Evolutionary conservation across 1,140 invertebrate species (phyloP).

Genomic region (Euwallacea similis): DNA sequence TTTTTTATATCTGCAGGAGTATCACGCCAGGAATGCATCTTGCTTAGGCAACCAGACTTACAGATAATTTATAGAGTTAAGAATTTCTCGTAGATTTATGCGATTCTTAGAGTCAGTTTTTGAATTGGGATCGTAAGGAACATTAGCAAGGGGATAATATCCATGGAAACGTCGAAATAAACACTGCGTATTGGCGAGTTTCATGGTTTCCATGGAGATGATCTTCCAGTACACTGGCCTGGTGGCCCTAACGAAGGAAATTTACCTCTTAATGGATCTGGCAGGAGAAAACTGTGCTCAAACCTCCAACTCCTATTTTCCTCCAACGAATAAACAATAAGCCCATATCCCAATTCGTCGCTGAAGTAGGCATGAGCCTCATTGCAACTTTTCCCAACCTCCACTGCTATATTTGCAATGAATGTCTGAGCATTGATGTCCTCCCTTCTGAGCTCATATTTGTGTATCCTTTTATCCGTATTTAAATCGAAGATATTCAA

Average conservation of each 20-base stretch:
- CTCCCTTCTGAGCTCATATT: constrained; percentile 67
- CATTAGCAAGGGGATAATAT: no score
- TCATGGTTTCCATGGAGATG: no score
- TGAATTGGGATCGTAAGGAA: no score
- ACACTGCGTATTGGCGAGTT: no score
- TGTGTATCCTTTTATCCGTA: constrained; percentile 65
- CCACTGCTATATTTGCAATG: constrained; percentile 80
- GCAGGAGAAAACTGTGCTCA: constrained; percentile 74
- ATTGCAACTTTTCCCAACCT: constrained; percentile 72
- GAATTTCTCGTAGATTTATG: no score
- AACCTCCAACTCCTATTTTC: constrained; percentile 76
- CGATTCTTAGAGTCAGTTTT: no score
- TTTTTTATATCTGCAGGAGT: no score
- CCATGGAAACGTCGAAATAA: no score
- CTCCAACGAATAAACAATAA: constrained; percentile 76
- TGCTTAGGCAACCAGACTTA: no score
- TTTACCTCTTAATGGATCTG: constrained; percentile 70
- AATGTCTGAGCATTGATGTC: constrained; percentile 77
- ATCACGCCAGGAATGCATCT: no score
- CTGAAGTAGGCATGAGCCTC: constrained; percentile 80
- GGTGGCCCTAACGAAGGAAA: not conserved
- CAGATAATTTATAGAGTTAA: no score
- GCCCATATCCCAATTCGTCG: constrained; percentile 77
- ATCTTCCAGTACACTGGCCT: no score
- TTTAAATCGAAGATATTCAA: constrained; percentile 75